A percentile compares a stretch with the other conserved stretches of the same genome.
phyloP scores from a whole-genome alignment of 2,797 vertebrate species.

The Miichthys miiuy region DNA sequence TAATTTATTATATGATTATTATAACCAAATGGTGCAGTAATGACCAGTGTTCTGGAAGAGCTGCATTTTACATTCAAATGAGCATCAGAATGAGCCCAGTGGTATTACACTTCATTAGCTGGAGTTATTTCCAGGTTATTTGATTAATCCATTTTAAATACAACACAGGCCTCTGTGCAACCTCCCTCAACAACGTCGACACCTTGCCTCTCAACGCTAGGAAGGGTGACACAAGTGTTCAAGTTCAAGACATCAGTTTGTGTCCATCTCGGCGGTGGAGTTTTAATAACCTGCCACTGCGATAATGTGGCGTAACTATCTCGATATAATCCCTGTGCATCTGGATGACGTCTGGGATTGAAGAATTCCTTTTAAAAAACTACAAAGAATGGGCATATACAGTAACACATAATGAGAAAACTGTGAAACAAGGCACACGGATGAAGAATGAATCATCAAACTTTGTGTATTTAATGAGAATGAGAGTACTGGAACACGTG shows the following conservation, averaged over 20 bases:
- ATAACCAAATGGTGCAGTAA: neutral
- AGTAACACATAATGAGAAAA: neutral
- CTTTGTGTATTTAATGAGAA: neutral
- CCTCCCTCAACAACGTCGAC: neutral
- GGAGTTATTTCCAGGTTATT: constrained; percentile 11
- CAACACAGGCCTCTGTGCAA: neutral
- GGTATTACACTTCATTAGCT: constrained; percentile 30
- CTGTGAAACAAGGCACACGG: too few species aligned
- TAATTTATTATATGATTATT: constrained; percentile 7
- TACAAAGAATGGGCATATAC: neutral
- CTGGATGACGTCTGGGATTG: neutral
- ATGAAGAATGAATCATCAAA: neutral
- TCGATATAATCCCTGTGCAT: neutral
- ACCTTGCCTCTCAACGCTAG: neutral
- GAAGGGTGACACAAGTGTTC: neutral
- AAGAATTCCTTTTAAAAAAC: neutral
- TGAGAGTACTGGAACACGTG: too few species aligned
- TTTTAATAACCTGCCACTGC: neutral
- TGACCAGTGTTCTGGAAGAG: constrained; percentile 1
- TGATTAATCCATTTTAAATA: constrained; percentile 22
- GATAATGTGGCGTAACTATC: neutral
- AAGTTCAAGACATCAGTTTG: neutral
- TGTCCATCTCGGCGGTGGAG: neutral
- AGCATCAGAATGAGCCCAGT: constrained; percentile 7
- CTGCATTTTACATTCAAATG: constrained; percentile 29